A percentile compares a stretch with the other conserved stretches of the same genome.
Evolutionary conservation across 2,797 vertebrate genomes (phyloP).

Genomic region (Graptemys geographica): DNA sequence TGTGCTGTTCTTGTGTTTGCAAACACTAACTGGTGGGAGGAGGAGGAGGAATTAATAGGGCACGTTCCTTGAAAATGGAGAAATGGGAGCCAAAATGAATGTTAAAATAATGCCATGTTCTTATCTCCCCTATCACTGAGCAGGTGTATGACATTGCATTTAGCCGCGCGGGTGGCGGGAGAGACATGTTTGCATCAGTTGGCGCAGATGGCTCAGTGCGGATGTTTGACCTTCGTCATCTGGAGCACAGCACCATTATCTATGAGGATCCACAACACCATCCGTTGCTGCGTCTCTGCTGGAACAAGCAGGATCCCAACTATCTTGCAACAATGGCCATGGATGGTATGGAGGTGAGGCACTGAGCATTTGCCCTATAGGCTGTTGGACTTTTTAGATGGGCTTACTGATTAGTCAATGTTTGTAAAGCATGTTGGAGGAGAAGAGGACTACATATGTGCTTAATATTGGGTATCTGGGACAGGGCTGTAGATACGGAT

Average conservation of each 20-base stretch:
- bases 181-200: conserved; percentile 98
- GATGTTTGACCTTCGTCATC: conserved; percentile 97
- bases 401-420: fast-evolving
- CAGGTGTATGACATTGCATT: conserved; percentile 99
- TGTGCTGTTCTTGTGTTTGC: neutral
- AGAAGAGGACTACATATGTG: neutral
- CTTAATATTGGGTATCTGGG: neutral
- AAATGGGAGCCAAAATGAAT: neutral
- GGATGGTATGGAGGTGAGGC: conserved; percentile 98
- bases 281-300: conserved; percentile 96
- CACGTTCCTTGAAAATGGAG: neutral
- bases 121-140: neutral
- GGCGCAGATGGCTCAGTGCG: conserved; percentile 96
- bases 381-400: neutral
- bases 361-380: fast-evolving
- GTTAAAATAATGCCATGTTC: neutral
- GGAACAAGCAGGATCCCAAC: conserved; percentile 99
- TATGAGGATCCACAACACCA: conserved; percentile 99
- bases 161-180: conserved; percentile 95
- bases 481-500: neutral
- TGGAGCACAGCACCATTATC: conserved; percentile 99
- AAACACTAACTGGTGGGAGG: neutral
- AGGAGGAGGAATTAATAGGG: neutral
- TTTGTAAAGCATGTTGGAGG: neutral
- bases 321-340: conserved; percentile 99